Evolutionary conservation across 2,797 vertebrate species (phyloP), one percentile per base, ranked within the genome.

Genomic region (Crenichthys baileyi): DNA sequence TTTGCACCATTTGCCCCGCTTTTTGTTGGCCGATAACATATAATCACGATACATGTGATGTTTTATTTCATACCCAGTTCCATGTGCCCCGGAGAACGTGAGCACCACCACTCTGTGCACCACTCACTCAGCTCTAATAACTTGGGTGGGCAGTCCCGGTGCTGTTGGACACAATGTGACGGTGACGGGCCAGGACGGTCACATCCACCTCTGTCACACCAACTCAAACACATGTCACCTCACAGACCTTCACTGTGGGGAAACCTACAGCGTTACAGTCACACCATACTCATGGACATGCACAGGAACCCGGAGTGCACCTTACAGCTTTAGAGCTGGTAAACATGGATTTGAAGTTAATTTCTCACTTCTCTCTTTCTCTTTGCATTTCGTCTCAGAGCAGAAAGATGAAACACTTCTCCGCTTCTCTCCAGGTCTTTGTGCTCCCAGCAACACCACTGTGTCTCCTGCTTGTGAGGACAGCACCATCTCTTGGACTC

Each of bases 81-180:
- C 95, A 0, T 96, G 96, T 82, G 70, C 91, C 12, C 95, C 95
- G 2, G 71, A 87, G 73, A 94, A 95, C 22, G 87, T 96, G 41
- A 92, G 73, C 0, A 80, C 91, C 73, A 26, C 74, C 2, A 76
- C 93, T 76, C 76, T 88, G 55, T 96, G 95, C 87, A 76, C 51
- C 7, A 90, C 86, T 76, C 86, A 86, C 75, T 93, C 93, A 12
- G 94, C 91, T 12, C 46, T 83, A 73, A 91, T 96, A 51, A 91
- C 83, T 1, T 96, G 96, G 96, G 41, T 56, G 8, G 78, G 72
- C 67, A 95, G 91, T 55, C 48, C 77, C 46, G 79, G 84, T 41
- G 92, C 92, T 11, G 61, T 82, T 13, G 77, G 84, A 53, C 96
- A 96, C 85, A 94, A 87, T 0, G 89, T 95, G 78, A 91, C 88